Conservation (phyloP, 2,888 invertebrate genomes). For the Elaeidobius kamerunicus region DNA sequence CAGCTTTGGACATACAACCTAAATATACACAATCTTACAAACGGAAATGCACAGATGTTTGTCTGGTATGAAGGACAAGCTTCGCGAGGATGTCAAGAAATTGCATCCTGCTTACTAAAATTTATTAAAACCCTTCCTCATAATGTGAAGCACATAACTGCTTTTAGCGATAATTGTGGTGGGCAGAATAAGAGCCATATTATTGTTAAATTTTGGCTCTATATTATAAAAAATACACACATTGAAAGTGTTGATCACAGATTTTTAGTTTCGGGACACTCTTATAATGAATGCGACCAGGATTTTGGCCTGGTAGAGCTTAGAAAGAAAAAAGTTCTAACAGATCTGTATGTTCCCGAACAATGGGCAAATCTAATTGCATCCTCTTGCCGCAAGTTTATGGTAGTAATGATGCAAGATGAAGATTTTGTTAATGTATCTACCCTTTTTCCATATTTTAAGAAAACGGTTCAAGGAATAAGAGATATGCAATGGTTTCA, state of each 20-base stretch:
- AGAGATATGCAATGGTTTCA: constrained; percentile 6
- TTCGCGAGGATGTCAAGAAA: constrained; percentile 2
- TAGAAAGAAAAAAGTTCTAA: constrained; percentile 4
- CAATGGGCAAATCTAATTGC: constrained; percentile 5
- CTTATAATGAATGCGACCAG: constrained; percentile 6
- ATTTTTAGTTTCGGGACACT: constrained; percentile 6
- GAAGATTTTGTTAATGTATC: not conserved
- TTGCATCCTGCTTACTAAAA: constrained; percentile 7
- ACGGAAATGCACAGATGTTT: constrained; percentile 26
- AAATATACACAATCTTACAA: constrained; percentile 20
- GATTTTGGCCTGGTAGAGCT: constrained; percentile 8
- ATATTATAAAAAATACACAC: constrained; percentile 7
- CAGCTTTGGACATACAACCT: constrained; percentile 35
- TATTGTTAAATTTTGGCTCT: constrained; percentile 10
- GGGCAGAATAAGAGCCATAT: constrained; percentile 10
- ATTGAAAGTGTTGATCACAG: constrained; percentile 8
- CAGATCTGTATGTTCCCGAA: constrained; percentile 10
- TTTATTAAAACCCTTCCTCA: not conserved
- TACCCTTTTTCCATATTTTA: not conserved
- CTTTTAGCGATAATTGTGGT: constrained; percentile 5
- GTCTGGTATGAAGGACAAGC: constrained; percentile 24
- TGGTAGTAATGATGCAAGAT: constrained; percentile 1
- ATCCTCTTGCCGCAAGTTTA: not conserved
- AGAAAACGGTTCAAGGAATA: constrained; percentile 8
- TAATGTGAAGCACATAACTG: constrained; percentile 7